Evolutionary conservation across 2,113 vertebrate genomes (phyloP), one percentile per base, ranked within the genome.

Genomic region (Heloderma charlesbogerti): DNA sequence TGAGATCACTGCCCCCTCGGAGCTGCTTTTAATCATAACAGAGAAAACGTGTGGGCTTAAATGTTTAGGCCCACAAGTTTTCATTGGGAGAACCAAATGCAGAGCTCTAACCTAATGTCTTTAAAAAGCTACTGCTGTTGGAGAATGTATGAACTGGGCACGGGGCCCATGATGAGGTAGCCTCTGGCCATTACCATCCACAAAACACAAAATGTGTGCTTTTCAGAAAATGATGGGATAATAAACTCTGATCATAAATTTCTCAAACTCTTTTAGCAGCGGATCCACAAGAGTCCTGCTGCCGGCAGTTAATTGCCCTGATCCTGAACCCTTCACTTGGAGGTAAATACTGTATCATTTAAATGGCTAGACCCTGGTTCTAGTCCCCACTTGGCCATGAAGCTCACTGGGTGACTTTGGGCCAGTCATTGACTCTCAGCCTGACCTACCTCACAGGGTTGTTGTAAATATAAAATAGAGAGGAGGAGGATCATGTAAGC

Each of bases 251-350:
- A 80, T 78, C 74, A 77, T 89, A 25, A 16, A n/a, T 34, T 86
- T 92, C 87, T 91, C 78, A 67, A 66, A 18, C 8, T 0, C 0
- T 71, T n/a, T 18, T 43, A 87, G 86, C 51, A 15, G n/a, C 1
- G 79, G 54, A 48, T 75, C 81, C 27, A 83, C 67, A 88, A 85
- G 74, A 82, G 34, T 72, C 34, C 31, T 57, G 48, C 16, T 57
- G 22, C 93, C 57, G 89, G 92, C n/a, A 79, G 43, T n/a, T 91
- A 57, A 72, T 92, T 18, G 78, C 84, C 82, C 71, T 86, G 67
- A 51, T 72, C 31, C 37, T 60, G 20, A 8, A 60, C n/a, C 57
- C 25, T 57, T 7, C 9, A 40, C 27, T 57, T 60, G 37, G 27
- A 60, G 34, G 37, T 29, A 7, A 54, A 81, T 57, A 13, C 13